Base-by-base conservation (phyloP, 2,797 vertebrate genomes). In the Champsocephalus esox region DNA sequence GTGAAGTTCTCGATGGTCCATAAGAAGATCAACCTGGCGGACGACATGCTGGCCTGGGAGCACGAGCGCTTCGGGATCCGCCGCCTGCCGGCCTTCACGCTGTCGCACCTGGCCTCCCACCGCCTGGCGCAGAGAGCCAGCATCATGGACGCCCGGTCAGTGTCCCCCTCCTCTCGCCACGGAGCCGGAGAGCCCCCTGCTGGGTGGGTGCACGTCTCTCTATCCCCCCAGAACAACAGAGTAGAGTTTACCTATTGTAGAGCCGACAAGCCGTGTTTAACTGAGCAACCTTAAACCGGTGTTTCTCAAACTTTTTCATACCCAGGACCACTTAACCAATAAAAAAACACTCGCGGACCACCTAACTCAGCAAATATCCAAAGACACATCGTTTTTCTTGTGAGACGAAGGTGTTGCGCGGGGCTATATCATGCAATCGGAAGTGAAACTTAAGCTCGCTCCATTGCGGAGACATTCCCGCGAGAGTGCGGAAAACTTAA, bases 1-100 rank as follows among this genome's bases (percentile, higher is more conserved):
- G 93, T 99, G 48, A 97, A 94, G 87, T 99, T 99, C 85, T 98
- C 98, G 66, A 99, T 99, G 98, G 96, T 99, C 73, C 98, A 99
- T 92, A 99, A 99, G 94, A 99, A 99, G 87, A 99, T 99, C 87
- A 99, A 99, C 93, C 91, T 99, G 87, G 98, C 98, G 0, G 98
- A 99, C 3, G 98, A 99, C 87, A 97, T 97, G 85, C 92, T 99
- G 92, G 98, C 98, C 0, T 99, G 98, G 98, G 98, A 99, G 82
- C 98, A 99, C 0, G 98, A 99, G 87, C 97, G 98, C 1, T 99
- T 99, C 0, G 98, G 98, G 2, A 99, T 99, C 91, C 97, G 98
- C 21, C 96, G 98, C 12, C 84, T 99, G 82, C 98, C 98, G 0
- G 97, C 98, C 1, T 99, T 99, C 93, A 99, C 98, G 0, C 86